These are phyloP conservation scores for Neodiprion pinetum DNA, from an alignment of 1,140 invertebrate species.

Conservation along the genomic window DNA sequence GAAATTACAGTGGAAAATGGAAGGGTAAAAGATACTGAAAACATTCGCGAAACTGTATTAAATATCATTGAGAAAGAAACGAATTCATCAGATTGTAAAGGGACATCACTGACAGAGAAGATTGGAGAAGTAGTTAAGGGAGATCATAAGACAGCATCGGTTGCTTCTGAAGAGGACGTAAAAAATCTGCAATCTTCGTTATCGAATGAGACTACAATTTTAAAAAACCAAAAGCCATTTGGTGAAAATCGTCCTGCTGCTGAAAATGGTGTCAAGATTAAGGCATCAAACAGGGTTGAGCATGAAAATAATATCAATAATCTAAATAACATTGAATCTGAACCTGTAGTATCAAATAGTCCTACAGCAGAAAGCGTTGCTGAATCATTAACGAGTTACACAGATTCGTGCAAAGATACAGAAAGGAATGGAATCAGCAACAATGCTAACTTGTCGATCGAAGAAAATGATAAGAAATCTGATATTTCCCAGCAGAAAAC, in stretches of 20 bases:
- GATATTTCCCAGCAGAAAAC: neutral
- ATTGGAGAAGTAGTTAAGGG: neutral
- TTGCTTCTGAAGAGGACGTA: neutral
- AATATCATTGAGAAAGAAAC: neutral
- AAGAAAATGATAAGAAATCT: neutral
- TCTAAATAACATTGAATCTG: neutral
- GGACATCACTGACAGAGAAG: neutral
- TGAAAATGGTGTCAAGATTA: neutral
- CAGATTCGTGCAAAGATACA: neutral
- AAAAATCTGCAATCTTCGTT: neutral
- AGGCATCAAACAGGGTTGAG: neutral
- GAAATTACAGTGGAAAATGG: neutral
- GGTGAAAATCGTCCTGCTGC: neutral
- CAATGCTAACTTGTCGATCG: neutral
- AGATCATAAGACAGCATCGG: neutral
- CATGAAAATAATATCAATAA: neutral
- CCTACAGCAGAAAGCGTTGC: neutral
- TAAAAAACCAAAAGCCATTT: too few species aligned
- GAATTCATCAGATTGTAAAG: neutral
- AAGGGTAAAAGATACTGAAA: neutral
- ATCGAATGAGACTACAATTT: neutral
- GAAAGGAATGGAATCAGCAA: neutral
- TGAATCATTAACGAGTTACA: neutral
- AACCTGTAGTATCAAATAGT: too few species aligned
- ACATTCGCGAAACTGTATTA: neutral